Evolutionary conservation across 1,140 invertebrate species (phyloP).

Genomic region (Papilio machaon): DNA sequence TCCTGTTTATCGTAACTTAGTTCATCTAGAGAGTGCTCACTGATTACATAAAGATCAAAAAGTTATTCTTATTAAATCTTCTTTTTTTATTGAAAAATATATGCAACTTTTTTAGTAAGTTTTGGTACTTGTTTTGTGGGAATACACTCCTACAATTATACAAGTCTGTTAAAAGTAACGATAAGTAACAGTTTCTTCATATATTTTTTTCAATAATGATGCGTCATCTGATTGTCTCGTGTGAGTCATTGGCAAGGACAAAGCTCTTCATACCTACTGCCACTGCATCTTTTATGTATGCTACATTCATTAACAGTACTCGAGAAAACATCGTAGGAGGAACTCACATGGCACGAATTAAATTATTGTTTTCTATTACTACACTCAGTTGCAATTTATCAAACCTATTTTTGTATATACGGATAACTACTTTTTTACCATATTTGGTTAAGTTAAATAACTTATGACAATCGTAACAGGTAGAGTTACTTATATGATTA

Average conservation of each 20-base stretch:
- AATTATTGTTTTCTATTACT: background rate
- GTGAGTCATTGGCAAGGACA: slow-evolving; percentile 15
- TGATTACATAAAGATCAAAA: too few species aligned
- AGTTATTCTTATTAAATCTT: too few species aligned
- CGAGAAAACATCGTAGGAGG: background rate
- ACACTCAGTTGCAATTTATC: background rate
- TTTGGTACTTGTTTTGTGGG: too few species aligned
- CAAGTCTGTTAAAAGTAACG: background rate
- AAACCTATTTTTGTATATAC: background rate
- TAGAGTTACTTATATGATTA: background rate
- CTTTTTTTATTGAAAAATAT: too few species aligned
- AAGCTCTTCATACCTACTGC: background rate
- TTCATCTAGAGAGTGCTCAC: background rate
- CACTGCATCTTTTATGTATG: slow-evolving; percentile 8
- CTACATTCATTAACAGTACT: background rate
- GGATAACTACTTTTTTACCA: background rate
- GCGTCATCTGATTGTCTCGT: background rate
- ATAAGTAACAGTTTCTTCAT: background rate
- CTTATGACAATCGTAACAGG: background rate
- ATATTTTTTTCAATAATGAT: slow-evolving; percentile 11
- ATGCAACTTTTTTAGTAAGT: background rate
- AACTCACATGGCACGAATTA: background rate
- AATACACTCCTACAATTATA: background rate
- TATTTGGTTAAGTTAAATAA: background rate
- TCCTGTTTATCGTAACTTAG: background rate